Conservation (phyloP, 2,113 vertebrate species). For the Vidua chalybeata region DNA sequence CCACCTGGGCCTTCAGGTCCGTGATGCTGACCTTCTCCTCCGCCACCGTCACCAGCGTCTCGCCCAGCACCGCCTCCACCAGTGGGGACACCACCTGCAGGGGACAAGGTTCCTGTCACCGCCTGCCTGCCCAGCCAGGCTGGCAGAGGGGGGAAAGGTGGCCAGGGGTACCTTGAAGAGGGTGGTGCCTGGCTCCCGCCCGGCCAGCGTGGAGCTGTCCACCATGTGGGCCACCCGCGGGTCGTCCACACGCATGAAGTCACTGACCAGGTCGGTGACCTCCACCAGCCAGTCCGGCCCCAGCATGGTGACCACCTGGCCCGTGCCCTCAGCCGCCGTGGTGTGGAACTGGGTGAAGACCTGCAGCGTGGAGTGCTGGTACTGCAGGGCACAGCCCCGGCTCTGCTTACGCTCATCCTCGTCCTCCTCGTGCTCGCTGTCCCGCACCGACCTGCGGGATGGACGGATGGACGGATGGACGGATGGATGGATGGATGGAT, state of each 20-base stretch:
- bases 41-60: constrained; percentile 85
- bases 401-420: constrained; percentile 86
- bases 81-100: constrained; percentile 93
- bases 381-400: constrained; percentile 94
- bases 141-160: rapidly evolving
- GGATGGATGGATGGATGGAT: background rate
- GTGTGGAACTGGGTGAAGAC: constrained; percentile 99
- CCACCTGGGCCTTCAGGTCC: constrained; percentile 87
- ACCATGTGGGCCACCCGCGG: constrained; percentile 89
- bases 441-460: constrained; percentile 81
- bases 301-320: constrained; percentile 96
- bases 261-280: constrained; percentile 94
- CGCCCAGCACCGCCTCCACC: constrained; percentile 88
- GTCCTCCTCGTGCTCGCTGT: constrained; percentile 91
- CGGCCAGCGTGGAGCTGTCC: constrained; percentile 88
- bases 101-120: background rate
- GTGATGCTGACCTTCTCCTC: constrained; percentile 97
- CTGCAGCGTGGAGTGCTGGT: constrained; percentile 90
- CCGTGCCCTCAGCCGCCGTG: constrained; percentile 87
- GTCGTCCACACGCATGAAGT: constrained; percentile 90
- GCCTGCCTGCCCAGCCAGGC: background rate
- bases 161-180: constrained; percentile 83
- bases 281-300: constrained; percentile 98
- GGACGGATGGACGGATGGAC: background rate
- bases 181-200: constrained; percentile 89